phyloP scores from a whole-genome alignment of 2,888 invertebrate species.

The Hydriomena furcata region DNA sequence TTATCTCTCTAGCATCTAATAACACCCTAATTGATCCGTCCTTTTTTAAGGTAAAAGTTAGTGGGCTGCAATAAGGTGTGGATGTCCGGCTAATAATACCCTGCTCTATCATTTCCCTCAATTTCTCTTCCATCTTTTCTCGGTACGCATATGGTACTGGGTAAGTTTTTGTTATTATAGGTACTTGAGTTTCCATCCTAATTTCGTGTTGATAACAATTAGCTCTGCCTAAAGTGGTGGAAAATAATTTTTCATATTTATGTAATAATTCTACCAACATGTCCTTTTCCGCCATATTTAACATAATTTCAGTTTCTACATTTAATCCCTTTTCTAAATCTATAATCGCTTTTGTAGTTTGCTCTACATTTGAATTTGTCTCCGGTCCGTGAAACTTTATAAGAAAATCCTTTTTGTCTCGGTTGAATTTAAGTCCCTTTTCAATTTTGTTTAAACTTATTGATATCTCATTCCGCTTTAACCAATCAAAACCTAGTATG shows the following conservation, averaged over 20 bases:
- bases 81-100: slow-evolving; percentile 28
- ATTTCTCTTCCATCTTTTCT: slow-evolving; percentile 25
- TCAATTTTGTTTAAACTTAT: too few relatives aligned
- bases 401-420: too few relatives aligned
- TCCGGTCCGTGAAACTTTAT: too few relatives aligned
- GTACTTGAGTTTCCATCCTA: slow-evolving; percentile 21
- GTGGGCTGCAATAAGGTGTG: slow-evolving; percentile 34
- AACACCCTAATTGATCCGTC: slow-evolving; percentile 14
- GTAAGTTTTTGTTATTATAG: slow-evolving; percentile 29
- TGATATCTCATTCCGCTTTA: too few relatives aligned
- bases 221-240: slow-evolving; percentile 19
- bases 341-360: too few relatives aligned
- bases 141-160: slow-evolving; percentile 37
- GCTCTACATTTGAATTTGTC: too few relatives aligned
- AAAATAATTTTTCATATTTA: slow-evolving; percentile 1
- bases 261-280: background rate
- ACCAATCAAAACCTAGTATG: too few relatives aligned
- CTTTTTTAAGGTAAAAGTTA: slow-evolving; percentile 25
- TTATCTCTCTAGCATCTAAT: slow-evolving; percentile 25
- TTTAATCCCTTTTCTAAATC: too few relatives aligned
- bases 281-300: background rate
- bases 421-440: too few relatives aligned
- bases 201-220: slow-evolving; percentile 36
- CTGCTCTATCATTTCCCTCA: slow-evolving; percentile 27
- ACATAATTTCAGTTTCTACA: too few relatives aligned